Base-by-base conservation (phyloP, 1,140 invertebrate genomes). In the Anastrepha obliqua region DNA sequence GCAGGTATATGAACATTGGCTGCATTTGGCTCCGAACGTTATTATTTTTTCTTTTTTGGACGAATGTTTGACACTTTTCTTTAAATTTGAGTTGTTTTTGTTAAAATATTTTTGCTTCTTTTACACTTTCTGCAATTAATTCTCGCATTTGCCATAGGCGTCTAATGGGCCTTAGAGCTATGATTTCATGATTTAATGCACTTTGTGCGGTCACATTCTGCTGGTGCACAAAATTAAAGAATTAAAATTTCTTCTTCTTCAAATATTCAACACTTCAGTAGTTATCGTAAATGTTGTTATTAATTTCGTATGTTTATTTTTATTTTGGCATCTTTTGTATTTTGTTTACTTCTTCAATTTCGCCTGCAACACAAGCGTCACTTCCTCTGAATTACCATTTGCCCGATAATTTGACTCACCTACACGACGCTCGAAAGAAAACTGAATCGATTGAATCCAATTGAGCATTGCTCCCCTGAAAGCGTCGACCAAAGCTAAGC, bases 361-460 rank as follows among this genome's bases (percentile, higher is more conserved):
- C 47, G 74, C 74, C 47, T 81, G 74, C n/a, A 17, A n/a, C 47
- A 81, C 47, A 81, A 81, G 44, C 74, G n/a, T 13, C 74, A 55
- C 20, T 81, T 29, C 0, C 55, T 81, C 17, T 17, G 55, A 55
- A 81, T 81, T 74, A 44, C 74, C 74, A 81, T 81, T 81, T 81
- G 44, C 42, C 74, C 74, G 74, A 44, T 47, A 47, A 81, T 20
- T n/a, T 81, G 47, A 81, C 74, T 81, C 74, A 81, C 55, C 55
- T 15, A 55, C 55, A n/a, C 74, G 74, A 81, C 74, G 47, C 74
- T 81, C 74, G 20, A 81, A 81, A 81, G 74, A 81, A 55, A 81
- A 81, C 74, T 81, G 47, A 81, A 81, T 55, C 17, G 55, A 81
- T 47, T 81, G 47, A 81, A 81, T 55, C 17, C 74, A 81, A 81